phyloP scores from a whole-genome alignment of 2,113 vertebrate species.

The Tachysurus vachellii region DNA sequence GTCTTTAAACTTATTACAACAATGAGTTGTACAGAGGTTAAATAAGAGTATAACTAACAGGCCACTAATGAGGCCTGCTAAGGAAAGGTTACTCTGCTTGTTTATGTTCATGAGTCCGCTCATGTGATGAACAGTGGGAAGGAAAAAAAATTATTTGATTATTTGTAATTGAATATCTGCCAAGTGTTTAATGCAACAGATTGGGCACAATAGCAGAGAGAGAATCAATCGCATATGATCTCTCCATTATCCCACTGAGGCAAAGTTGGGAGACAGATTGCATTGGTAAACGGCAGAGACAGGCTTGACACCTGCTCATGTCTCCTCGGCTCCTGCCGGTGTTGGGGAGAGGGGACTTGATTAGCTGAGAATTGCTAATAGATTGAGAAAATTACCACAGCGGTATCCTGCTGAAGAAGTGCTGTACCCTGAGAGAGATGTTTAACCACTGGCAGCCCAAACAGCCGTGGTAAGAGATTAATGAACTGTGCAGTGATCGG shows the following conservation, averaged over 20 bases:
- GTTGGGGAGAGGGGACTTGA: constrained; percentile 52
- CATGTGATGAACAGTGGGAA: constrained; percentile 37
- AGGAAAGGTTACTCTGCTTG: constrained; percentile 40
- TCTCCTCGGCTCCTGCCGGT: constrained; percentile 29
- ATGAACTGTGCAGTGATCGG: constrained; percentile 57
- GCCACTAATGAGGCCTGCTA: constrained; percentile 36
- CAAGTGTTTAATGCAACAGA: constrained; percentile 53
- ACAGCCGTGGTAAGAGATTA: constrained; percentile 55
- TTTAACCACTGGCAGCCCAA: constrained; percentile 55
- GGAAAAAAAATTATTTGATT: constrained; percentile 41
- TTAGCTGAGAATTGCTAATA: constrained; percentile 60
- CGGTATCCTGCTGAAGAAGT: constrained; percentile 50
- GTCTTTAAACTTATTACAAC: constrained; percentile 22
- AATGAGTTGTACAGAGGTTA: constrained; percentile 12
- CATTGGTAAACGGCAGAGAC: constrained; percentile 51
- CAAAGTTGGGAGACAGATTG: constrained; percentile 60
- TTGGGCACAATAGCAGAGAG: constrained; percentile 48
- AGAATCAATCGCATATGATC: constrained; percentile 45
- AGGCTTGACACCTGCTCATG: constrained; percentile 55
- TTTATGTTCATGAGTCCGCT: constrained; percentile 41
- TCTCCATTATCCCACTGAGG: constrained; percentile 52
- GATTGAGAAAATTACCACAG: constrained; percentile 57
- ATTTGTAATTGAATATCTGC: constrained; percentile 57
- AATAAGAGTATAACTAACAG: constrained; percentile 15
- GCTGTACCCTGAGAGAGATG: constrained; percentile 51